Percentiles rank a stretch among this genome's conserved stretches.
Evolutionary conservation across 2,113 vertebrate genomes (phyloP).

Genomic region (Mus spicilegus): DNA sequence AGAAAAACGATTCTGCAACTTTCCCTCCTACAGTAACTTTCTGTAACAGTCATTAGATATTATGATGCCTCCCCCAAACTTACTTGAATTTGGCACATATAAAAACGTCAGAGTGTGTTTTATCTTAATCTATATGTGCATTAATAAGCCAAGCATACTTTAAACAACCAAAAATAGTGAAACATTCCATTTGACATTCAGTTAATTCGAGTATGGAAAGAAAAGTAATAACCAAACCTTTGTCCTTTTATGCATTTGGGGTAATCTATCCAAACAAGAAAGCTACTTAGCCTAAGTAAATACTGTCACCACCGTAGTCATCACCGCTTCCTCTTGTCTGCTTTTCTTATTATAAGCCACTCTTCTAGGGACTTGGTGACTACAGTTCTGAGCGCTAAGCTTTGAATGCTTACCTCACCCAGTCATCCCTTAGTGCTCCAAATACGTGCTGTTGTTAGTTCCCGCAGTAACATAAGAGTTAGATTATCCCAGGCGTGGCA

Average conservation of each 20-base stretch:
- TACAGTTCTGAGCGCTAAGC: neutral
- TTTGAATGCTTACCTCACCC: neutral
- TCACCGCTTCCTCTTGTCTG: neutral
- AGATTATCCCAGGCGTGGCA: neutral
- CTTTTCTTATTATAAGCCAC: neutral
- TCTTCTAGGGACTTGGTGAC: conserved; percentile 7
- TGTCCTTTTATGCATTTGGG: neutral
- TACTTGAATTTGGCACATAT: neutral
- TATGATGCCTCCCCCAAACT: neutral
- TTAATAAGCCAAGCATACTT: conserved; percentile 31
- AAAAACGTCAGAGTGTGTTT: conserved; percentile 14
- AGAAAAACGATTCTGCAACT: neutral
- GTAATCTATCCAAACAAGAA: conserved; percentile 16
- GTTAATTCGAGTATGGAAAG: neutral
- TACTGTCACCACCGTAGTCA: neutral
- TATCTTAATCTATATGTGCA: conserved; percentile 41
- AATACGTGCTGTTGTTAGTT: neutral
- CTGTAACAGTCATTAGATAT: neutral
- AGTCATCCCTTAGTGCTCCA: neutral
- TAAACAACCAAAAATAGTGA: conserved; percentile 8
- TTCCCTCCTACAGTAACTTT: neutral
- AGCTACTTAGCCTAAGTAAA: neutral
- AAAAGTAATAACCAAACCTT: neutral
- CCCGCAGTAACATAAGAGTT: neutral
- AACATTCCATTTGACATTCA: conserved; percentile 20